Percentiles rank a stretch among this genome's conserved stretches.
Conservation (phyloP, 2,113 vertebrate species). For the Brachyhypopomus gauderio region DNA sequence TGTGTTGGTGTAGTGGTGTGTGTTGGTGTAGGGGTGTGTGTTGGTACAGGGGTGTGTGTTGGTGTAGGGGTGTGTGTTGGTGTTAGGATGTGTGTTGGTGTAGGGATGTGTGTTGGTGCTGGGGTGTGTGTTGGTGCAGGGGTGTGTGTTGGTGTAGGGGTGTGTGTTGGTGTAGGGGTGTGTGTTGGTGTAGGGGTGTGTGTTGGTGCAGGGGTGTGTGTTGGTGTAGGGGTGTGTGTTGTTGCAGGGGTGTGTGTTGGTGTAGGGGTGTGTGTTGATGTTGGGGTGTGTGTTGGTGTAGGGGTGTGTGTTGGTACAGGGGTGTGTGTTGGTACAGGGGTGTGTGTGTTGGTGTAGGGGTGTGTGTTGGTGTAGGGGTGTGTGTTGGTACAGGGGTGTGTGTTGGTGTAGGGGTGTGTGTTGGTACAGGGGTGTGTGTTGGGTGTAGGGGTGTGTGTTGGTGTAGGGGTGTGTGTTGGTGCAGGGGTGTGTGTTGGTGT, state of each 20-base stretch:
- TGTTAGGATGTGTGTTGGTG: too few species aligned
- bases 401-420: not conserved
- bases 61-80: too few species aligned
- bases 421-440: too few species aligned
- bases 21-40: not conserved
- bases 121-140: not conserved
- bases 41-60: conserved; percentile 1
- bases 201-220: conserved; percentile 3
- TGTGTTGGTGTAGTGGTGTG: too few species aligned
- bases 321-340: too few species aligned
- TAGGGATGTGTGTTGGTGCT: not conserved
- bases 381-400: not conserved
- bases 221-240: too few species aligned
- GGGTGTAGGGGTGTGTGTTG: conserved; percentile 8
- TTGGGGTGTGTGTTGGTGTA: too few species aligned
- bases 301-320: not conserved
- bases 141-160: not conserved
- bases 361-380: not conserved
- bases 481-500: too few species aligned
- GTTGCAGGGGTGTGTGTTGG: not conserved
- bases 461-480: too few species aligned
- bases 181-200: not conserved
- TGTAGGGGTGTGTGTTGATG: too few species aligned
- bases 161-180: not conserved
- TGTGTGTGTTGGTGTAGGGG: too few species aligned